Evolutionary conservation across 2,113 vertebrate species (phyloP).

Genomic region (Chitala chitala): DNA sequence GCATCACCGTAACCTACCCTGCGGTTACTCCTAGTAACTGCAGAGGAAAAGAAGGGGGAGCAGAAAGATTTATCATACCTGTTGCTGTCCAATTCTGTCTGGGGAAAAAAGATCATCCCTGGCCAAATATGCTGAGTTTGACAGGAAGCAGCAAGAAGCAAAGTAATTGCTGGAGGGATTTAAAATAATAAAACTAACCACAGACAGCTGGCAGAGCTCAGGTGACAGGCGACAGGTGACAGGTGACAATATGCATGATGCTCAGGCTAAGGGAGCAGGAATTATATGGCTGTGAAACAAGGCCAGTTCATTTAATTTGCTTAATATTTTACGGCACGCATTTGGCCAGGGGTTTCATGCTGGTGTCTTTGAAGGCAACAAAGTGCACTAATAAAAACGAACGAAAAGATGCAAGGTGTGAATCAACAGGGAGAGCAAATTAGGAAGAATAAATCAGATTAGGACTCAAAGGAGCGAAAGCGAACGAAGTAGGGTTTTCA

Average conservation of each 20-base stretch:
- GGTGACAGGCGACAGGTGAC: not conserved
- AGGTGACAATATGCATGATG: not conserved
- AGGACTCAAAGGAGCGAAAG: conserved; percentile 6
- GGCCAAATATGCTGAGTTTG: not conserved
- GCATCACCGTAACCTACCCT: not conserved
- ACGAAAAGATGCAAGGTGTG: not conserved
- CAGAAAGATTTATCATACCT: not conserved
- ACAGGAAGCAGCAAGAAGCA: not conserved
- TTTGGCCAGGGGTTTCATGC: not conserved
- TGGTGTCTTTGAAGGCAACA: not conserved
- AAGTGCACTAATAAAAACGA: not conserved
- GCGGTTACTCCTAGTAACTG: not conserved
- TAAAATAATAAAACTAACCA: conserved; percentile 10
- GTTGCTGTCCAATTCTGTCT: not conserved
- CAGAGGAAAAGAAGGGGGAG: too few relatives aligned
- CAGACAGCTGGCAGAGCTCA: not conserved
- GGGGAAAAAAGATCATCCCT: not conserved
- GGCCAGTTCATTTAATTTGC: not conserved
- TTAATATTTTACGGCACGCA: not conserved
- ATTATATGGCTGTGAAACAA: not conserved
- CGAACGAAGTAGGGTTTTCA: too few relatives aligned
- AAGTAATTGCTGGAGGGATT: not conserved
- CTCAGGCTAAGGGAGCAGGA: too few relatives aligned
- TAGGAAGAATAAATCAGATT: not conserved
- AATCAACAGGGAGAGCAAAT: conserved; percentile 4